Base-by-base conservation (phyloP, 2,888 invertebrate species). In the Pheosia tremula region DNA sequence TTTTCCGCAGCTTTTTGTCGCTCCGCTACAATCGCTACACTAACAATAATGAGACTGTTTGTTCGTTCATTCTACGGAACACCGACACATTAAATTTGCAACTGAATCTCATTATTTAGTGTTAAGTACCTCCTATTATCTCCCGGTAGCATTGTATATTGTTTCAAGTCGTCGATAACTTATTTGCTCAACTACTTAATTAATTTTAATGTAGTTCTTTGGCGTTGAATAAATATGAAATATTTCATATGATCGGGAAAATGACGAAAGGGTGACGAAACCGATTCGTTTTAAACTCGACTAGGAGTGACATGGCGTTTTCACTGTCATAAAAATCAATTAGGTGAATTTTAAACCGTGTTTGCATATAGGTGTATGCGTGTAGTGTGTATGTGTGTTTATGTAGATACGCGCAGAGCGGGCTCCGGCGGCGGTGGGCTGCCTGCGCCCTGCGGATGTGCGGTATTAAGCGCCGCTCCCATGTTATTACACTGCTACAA, bases 391-490 rank as follows among this genome's bases (percentile, higher is more conserved):
- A 49, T 4, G n/a, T 50, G 58, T 53, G 43, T 63, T 56, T 63
- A 61, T 63, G 68, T 68, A 64, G 63, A 65, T 66, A 64, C 53
- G 57, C 52, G 57, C 37, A 4, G 49, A n/a, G 24, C 37, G 39
- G 24, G 47, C 10, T 43, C 38, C 56, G 59, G 39, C 66, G 68
- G 55, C 57, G 58, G 64, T 53, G 66, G 68, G 66, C 68, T 49
- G 57, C 60, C 68, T 69, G 63, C 66, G 64, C 72, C 79, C 74
- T 77, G 77, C 82, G 84, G 85, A 84, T 85, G 84, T 81, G 75
- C 76, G 77, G 78, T 74, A 79, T 83, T 82, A 74, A 81, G 77
- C 59, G 76, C 77, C 80, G 82, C 81, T 79, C 77, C 79, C 77
- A 71, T 79, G 77, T 79, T 78, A 81, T 82, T 83, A 80, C 76